Conservation (phyloP, 2,113 vertebrate species). For the Hyperopisus bebe region DNA sequence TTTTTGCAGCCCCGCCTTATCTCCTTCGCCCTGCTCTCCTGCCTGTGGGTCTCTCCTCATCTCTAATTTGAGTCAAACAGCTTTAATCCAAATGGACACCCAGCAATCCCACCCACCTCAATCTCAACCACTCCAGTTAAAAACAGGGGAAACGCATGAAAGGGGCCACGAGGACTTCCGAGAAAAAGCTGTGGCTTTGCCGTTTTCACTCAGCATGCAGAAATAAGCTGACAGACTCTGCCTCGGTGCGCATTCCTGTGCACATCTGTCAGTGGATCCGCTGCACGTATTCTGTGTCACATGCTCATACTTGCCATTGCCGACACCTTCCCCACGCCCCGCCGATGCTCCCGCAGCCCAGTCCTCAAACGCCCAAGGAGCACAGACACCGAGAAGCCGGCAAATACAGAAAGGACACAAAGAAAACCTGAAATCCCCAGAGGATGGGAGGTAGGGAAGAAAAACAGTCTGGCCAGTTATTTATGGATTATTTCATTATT, state of each 20-base stretch:
- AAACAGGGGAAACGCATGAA: background rate
- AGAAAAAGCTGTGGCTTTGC: background rate
- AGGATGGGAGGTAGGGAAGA: background rate
- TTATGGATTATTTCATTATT: constrained; percentile 22
- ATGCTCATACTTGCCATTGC: background rate
- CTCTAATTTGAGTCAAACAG: constrained; percentile 28
- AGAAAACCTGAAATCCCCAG: background rate
- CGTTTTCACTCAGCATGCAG: background rate
- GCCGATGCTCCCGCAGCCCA: background rate
- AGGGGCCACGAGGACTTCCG: background rate
- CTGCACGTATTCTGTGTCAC: no score
- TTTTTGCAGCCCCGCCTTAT: background rate
- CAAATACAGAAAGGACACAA: background rate
- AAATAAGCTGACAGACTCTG: background rate
- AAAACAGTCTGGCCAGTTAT: background rate
- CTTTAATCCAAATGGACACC: background rate
- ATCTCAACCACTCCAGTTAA: background rate
- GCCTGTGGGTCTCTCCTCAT: constrained; percentile 17
- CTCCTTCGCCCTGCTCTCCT: constrained; percentile 7
- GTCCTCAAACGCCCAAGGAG: background rate
- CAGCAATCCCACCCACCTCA: constrained; percentile 3
- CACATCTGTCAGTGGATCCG: background rate
- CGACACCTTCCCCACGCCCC: background rate
- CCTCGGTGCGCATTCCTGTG: background rate
- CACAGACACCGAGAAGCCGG: background rate